Conservation (phyloP, 2,888 invertebrate species). For the Xylocampa areola region DNA sequence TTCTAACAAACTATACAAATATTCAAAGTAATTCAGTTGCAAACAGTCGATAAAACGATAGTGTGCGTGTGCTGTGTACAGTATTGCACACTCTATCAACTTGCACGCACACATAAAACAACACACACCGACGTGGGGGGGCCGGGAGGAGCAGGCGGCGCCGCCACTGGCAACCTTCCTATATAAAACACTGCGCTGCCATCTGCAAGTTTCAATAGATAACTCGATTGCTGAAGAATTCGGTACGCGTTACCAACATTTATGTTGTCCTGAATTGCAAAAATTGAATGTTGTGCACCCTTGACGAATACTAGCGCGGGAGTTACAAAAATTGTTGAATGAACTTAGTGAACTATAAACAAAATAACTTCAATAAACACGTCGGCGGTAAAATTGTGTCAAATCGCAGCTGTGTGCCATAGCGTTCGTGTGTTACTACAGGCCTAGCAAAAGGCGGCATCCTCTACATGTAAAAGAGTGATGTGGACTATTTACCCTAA, state of each 20-base stretch:
- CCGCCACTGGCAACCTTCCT: constrained; percentile 76
- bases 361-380: constrained; percentile 57
- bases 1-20: constrained; percentile 62
- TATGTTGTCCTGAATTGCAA: constrained; percentile 68
- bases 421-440: constrained; percentile 58
- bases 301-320: constrained; percentile 79
- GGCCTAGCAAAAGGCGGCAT: constrained; percentile 43
- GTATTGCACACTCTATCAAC: constrained; percentile 58
- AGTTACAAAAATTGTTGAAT: constrained; percentile 73
- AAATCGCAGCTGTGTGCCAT: constrained; percentile 67
- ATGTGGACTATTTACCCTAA: constrained; percentile 76
- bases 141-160: constrained; percentile 65
- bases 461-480: constrained; percentile 62
- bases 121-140: constrained; percentile 54
- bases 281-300: constrained; percentile 80
- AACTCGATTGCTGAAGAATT: constrained; percentile 85
- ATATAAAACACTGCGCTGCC: constrained; percentile 88
- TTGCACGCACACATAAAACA: constrained; percentile 56
- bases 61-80: constrained; percentile 68
- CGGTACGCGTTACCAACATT: constrained; percentile 85
- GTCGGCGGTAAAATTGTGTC: constrained; percentile 73
- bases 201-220: constrained; percentile 89
- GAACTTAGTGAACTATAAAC: constrained; percentile 64
- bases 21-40: constrained; percentile 71
- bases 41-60: constrained; percentile 57